phyloP scores from a whole-genome alignment of 2,888 invertebrate species.

The Andrena trimmerana region DNA sequence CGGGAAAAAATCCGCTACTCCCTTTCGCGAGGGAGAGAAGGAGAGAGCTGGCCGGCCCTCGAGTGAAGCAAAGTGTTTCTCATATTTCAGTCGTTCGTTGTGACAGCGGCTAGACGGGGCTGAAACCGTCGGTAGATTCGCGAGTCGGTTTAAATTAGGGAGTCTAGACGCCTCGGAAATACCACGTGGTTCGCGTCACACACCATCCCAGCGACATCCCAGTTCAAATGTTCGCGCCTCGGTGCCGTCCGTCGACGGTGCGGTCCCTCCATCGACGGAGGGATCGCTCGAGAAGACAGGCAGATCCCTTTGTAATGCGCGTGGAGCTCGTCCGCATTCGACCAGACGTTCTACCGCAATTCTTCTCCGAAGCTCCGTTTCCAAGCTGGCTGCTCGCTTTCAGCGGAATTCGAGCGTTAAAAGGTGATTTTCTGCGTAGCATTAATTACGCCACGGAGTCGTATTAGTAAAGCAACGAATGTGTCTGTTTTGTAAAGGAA shows the following conservation, averaged over 20 bases:
- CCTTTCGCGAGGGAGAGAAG: conserved; percentile 2
- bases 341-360: neutral
- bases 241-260: conserved; percentile 27
- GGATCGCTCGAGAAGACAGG: neutral
- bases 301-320: neutral
- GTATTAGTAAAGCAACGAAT: neutral
- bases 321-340: neutral
- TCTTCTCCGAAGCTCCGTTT: neutral
- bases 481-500: neutral
- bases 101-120: conserved; percentile 71
- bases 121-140: conserved; percentile 66
- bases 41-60: conserved; percentile 7
- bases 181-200: conserved; percentile 72
- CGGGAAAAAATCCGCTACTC: conserved; percentile 38
- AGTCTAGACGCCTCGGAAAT: conserved; percentile 79
- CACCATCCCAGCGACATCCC: conserved; percentile 40
- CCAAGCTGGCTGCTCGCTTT: neutral
- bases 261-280: conserved; percentile 12
- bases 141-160: conserved; percentile 79
- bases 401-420: conserved; percentile 2
- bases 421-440: neutral
- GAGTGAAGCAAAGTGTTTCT: conserved; percentile 62
- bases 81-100: conserved; percentile 74
- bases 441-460: neutral
- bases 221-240: conserved; percentile 65